Conservation (phyloP, 1,140 invertebrate genomes). For the Megalopta genalis region DNA sequence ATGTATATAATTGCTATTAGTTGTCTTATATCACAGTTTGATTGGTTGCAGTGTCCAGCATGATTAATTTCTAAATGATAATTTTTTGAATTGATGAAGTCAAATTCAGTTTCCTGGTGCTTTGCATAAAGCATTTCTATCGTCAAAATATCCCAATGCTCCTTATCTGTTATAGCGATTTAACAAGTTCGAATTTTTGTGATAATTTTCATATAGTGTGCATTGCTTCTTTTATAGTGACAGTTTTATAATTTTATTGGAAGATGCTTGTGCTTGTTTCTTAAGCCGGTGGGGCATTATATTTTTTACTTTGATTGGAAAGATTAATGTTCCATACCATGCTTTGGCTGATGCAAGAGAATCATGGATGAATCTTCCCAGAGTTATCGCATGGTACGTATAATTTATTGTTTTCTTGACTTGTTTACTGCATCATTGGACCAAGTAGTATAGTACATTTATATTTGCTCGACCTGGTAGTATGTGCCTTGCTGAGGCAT, state of each 20-base stretch:
- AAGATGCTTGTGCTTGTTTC: constrained; percentile 69
- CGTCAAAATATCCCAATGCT: constrained; percentile 36
- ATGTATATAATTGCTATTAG: constrained; percentile 13
- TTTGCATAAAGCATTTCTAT: constrained; percentile 59
- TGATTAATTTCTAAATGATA: not conserved
- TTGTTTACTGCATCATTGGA: constrained; percentile 52
- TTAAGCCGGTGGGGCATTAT: constrained; percentile 59
- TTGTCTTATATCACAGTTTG: constrained; percentile 4
- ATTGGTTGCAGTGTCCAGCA: constrained; percentile 5
- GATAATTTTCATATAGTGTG: constrained; percentile 57
- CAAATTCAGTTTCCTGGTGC: constrained; percentile 53
- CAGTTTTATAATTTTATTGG: constrained; percentile 60
- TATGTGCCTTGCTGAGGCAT: not conserved
- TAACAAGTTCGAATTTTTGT: constrained; percentile 49
- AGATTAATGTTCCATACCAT: constrained; percentile 72
- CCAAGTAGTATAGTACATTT: constrained; percentile 39
- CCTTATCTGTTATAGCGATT: constrained; percentile 46
- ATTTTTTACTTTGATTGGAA: constrained; percentile 69
- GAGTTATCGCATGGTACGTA: constrained; percentile 76
- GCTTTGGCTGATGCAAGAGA: constrained; percentile 74
- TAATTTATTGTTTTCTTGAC: constrained; percentile 66
- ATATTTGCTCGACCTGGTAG: constrained; percentile 30
- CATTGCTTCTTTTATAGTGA: constrained; percentile 64
- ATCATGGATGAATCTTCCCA: constrained; percentile 68
- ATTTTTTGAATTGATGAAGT: not conserved